phyloP scores from a whole-genome alignment of 2,888 invertebrate species.

The Bhutanitis thaidina region DNA sequence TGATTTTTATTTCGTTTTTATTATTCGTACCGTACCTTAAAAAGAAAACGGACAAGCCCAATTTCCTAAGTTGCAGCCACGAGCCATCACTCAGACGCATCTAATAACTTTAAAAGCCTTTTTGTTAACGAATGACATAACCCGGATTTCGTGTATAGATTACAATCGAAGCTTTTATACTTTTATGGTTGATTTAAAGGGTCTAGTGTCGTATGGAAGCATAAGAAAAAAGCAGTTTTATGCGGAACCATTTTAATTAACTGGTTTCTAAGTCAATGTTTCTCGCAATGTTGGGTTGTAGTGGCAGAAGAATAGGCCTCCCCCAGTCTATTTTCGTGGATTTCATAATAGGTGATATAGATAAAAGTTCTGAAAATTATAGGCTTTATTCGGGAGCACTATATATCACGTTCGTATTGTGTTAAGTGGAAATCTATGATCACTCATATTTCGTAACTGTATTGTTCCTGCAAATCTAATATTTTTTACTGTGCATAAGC shows the following conservation, averaged over 20 bases:
- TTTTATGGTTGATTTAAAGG: constrained; percentile 18
- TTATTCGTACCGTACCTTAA: neutral
- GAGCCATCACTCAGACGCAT: constrained; percentile 19
- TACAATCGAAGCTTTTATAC: constrained; percentile 24
- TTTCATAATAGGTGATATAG: too few relatives aligned
- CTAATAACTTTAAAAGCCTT: constrained; percentile 52
- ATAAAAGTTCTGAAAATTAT: too few relatives aligned
- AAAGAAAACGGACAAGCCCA: constrained; percentile 11
- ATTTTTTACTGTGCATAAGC: too few relatives aligned
- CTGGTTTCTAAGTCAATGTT: too few relatives aligned
- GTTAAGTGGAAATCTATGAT: too few relatives aligned
- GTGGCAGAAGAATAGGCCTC: too few relatives aligned
- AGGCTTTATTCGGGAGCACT: too few relatives aligned
- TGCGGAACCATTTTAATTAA: neutral
- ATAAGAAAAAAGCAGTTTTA: neutral
- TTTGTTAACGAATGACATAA: constrained; percentile 40
- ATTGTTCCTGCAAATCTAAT: too few relatives aligned
- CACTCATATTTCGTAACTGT: too few relatives aligned
- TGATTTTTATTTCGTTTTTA: neutral
- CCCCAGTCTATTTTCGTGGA: too few relatives aligned
- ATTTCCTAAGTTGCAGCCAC: neutral
- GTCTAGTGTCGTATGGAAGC: neutral
- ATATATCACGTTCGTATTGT: too few relatives aligned
- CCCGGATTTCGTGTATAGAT: constrained; percentile 25
- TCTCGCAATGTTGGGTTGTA: too few relatives aligned